Base-by-base conservation (phyloP, 2,797 vertebrate species). In the Betta splendens region DNA sequence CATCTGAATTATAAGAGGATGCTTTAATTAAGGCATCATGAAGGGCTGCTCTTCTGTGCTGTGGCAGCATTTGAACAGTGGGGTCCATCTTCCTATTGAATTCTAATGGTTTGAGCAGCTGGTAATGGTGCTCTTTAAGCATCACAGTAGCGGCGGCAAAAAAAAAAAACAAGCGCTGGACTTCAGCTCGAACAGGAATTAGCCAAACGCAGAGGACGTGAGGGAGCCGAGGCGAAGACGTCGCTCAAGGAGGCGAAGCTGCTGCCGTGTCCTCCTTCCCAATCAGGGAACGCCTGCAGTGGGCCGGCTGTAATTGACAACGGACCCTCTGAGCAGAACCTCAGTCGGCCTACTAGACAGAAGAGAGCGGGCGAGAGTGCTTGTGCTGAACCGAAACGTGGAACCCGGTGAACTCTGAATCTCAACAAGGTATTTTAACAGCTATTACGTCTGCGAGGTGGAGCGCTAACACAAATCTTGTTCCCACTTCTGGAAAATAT, bases 81-180 rank as follows among this genome's bases (percentile, higher is more conserved):
- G 40, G 49, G 49, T 54, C 64, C 28, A 35, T 66, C 61, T 73
- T 80, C 53, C 69, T 70, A 68, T 82, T 84, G 61, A 71, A 80
- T 53, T 74, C 44, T 84, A 81, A 87, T 79, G 59, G 65, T 61
- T 85, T 82, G 75, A 80, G 62, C 42, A 32, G 45, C 60, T 75
- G 64, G 72, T 78, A 81, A 74, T 77, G 55, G 29, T 58, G 59
- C 60, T 52, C 77, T 72, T 35, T 50, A 64, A 69, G 51, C 32
- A 61, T 56, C 45, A 61, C 36, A 29, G 53, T 13, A 44, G 32
- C 29, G 58, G 32, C 43, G 38, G 36, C 61, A 54, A 66, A 47
- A 73, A 48, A 54, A 66, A 47, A 73, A 48, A 56, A 59, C 28
- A 25, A 62, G 36, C 39, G 54, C 36, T 6, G 37, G 20, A 58